These are phyloP conservation scores for Erpetoichthys calabaricus DNA, from an alignment of 2,797 vertebrate species.

Conservation along the genomic window DNA sequence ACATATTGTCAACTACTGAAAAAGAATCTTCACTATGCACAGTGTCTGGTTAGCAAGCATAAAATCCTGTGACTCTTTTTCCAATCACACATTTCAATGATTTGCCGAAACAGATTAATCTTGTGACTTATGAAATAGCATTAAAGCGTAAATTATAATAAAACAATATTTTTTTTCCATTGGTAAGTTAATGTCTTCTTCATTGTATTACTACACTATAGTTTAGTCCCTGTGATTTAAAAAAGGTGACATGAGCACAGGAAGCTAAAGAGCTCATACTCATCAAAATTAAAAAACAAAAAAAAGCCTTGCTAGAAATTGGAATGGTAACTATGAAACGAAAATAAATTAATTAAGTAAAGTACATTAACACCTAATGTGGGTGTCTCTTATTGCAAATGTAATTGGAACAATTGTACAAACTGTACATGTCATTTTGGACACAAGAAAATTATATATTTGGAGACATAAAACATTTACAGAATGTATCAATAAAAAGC, in stretches of 20 bases:
- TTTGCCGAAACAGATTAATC: not conserved
- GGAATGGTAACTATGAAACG: too few species aligned
- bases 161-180: too few species aligned
- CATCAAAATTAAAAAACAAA: too few species aligned
- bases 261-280: too few species aligned
- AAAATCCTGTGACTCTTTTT: constrained; percentile 51
- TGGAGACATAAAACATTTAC: constrained; percentile 36
- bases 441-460: constrained; percentile 40
- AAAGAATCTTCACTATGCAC: constrained; percentile 52
- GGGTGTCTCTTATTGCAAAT: constrained; percentile 44
- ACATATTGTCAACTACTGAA: constrained; percentile 50
- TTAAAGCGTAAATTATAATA: too few species aligned
- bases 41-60: constrained; percentile 63
- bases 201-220: too few species aligned
- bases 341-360: constrained; percentile 19
- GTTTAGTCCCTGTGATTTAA: too few species aligned
- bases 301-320: too few species aligned
- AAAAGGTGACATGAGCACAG: too few species aligned
- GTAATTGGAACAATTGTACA: constrained; percentile 33
- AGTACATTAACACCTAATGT: constrained; percentile 33
- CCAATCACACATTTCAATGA: not conserved
- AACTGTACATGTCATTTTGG: constrained; percentile 38
- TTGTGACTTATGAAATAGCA: too few species aligned
- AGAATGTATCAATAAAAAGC: constrained; percentile 35
- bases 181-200: too few species aligned